Percentiles rank a stretch among this genome's conserved stretches.
Conservation (phyloP, 2,113 vertebrate species). For the Lamprotornis superbus region DNA sequence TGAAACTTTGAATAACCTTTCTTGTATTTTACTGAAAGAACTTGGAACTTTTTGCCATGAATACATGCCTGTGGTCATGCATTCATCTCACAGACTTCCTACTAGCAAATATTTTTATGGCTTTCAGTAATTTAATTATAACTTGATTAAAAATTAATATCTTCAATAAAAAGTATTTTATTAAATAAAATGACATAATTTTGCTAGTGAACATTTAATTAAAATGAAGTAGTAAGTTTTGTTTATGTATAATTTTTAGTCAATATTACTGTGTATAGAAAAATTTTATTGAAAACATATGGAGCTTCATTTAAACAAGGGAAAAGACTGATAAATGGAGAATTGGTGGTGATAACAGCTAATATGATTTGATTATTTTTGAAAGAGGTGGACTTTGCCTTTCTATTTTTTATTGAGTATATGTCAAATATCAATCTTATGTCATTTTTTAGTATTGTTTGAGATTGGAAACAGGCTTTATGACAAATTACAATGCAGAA, state of each 20-base stretch:
- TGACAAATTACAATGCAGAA: background rate
- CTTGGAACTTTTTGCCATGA: background rate
- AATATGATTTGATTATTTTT: background rate
- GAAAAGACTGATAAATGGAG: background rate
- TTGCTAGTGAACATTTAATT: background rate
- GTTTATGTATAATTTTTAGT: background rate
- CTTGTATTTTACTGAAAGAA: background rate
- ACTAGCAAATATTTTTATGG: background rate
- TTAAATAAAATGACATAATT: background rate
- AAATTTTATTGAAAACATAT: background rate
- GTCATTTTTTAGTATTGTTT: background rate
- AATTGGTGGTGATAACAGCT: background rate
- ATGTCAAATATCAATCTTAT: background rate
- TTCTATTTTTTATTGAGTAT: background rate
- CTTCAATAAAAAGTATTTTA: background rate
- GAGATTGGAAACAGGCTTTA: background rate
- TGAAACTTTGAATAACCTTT: background rate
- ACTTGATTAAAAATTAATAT: background rate
- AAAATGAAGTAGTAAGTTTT: background rate
- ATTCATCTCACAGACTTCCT: background rate
- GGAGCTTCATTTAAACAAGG: background rate
- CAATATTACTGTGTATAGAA: background rate
- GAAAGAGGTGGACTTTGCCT: background rate
- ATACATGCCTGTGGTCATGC: background rate
- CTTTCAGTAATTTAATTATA: slow-evolving; percentile 1